Base-by-base conservation (phyloP, 23 tunicate species). In the Halocynthia roretzi region DNA sequence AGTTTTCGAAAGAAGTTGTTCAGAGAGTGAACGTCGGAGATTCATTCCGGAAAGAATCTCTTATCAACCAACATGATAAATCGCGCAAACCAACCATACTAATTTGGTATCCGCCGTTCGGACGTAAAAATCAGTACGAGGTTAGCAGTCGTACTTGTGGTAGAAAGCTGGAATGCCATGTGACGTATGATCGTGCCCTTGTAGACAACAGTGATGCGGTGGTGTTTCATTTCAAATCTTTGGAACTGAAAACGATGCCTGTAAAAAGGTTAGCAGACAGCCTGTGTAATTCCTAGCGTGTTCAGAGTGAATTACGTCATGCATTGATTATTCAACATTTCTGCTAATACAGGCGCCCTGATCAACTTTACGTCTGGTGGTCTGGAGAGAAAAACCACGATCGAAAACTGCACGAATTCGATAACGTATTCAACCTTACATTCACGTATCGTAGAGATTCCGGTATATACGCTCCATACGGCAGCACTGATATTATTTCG, bases 281-380 rank as follows among this genome's bases (percentile, higher is more conserved):
- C 19, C 2, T 68, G 2, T 5, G 72, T 17, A 68, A 18, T 21
- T 68, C 23, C 5, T 1, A 18, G 2, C 18, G n/a, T 68, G 19
- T 11, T 68, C 19, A 11, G 2, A 68, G 19, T 14, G 2, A 21
- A 68, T 68, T n/a, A 4, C 1, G 2, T 12, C 49, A n/a, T 20
- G 21, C 15, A 14, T 49, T 14, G n/a, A 49, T 11, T 14, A 11
- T 10, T n/a, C 12, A 12, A 19, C n/a, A 10, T 62, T 52, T 18
- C 54, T 21, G 17, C 2, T 52, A 68, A n/a, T 53, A 10, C 84
- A 92, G 98, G 56, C 66, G 83, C 23, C 74, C 82, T 10, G 48
- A 90, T 66, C 98, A 92, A 58, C 80, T 86, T 11, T 92, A 77
- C 71, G 87, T 82, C 60, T 92, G 91, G 92, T 92, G 98, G 98